phyloP scores from a whole-genome alignment of 23 tunicate genomes.

The Halocynthia aurantium region DNA sequence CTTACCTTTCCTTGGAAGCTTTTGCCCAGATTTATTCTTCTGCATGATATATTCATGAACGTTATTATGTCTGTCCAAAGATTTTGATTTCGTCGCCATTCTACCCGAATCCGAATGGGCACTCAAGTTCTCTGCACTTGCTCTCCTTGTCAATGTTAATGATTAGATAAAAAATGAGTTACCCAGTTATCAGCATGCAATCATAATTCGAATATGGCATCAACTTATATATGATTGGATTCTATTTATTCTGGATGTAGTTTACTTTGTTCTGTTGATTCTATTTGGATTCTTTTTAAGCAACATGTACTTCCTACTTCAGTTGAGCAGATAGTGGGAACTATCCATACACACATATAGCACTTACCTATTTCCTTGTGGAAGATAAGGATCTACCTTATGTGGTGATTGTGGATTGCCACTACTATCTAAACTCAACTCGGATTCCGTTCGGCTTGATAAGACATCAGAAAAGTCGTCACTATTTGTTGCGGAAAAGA shows the following conservation, averaged over 20 bases:
- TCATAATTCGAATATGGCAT: too few relatives aligned
- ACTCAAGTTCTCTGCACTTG: slow-evolving; percentile 14
- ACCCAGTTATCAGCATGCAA: too few relatives aligned
- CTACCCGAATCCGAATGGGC: slow-evolving; percentile 17
- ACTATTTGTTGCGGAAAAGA: not conserved
- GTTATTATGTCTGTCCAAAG: slow-evolving; percentile 63
- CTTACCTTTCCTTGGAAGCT: slow-evolving; percentile 22
- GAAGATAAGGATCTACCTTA: slow-evolving; percentile 21
- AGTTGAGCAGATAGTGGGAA: too few relatives aligned
- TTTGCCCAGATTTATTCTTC: slow-evolving; percentile 39
- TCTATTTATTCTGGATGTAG: too few relatives aligned
- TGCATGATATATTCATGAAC: slow-evolving; percentile 58
- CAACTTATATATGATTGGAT: too few relatives aligned
- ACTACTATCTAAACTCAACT: slow-evolving; percentile 61
- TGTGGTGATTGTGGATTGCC: slow-evolving; percentile 63
- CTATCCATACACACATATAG: too few relatives aligned
- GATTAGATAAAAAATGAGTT: too few relatives aligned
- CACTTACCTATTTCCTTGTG: slow-evolving; percentile 25
- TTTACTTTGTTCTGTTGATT: too few relatives aligned
- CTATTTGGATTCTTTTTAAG: too few relatives aligned
- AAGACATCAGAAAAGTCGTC: slow-evolving; percentile 39
- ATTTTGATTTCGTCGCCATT: slow-evolving; percentile 47
- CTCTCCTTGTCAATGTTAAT: slow-evolving; percentile 12
- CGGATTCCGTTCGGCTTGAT: slow-evolving; percentile 68
- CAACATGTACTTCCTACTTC: too few relatives aligned